Evolutionary conservation across 2,888 invertebrate species (phyloP).

Genomic region (Apamea crenata): DNA sequence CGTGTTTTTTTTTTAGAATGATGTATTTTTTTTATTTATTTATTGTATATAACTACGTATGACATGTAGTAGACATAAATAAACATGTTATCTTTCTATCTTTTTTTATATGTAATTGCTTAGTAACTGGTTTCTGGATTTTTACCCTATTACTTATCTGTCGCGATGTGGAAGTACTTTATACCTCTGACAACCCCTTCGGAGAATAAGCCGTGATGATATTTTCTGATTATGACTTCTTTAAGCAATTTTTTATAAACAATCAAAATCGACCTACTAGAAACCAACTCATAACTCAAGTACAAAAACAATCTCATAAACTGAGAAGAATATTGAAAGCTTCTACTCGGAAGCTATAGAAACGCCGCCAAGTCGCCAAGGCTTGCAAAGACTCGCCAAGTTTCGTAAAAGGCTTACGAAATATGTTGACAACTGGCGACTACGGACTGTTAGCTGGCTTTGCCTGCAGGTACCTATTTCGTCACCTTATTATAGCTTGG

Average conservation of each 20-base stretch:
- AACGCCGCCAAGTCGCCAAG: slow-evolving; percentile 19
- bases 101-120: not conserved
- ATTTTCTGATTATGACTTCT: not conserved
- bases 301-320: slow-evolving; percentile 25
- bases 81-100: not conserved
- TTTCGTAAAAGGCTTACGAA: slow-evolving; percentile 57
- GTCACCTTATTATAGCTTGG: slow-evolving; percentile 6
- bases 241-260: not conserved
- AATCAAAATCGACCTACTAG: not conserved
- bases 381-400: slow-evolving; percentile 23
- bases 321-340: slow-evolving; percentile 40
- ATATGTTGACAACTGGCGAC: slow-evolving; percentile 36
- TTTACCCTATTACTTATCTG: not conserved
- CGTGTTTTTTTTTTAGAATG: too few species aligned
- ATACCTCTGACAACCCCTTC: too few species aligned
- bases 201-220: too few species aligned
- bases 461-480: not conserved
- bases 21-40: too few species aligned
- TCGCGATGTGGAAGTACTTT: not conserved
- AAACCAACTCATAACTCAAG: not conserved
- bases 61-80: too few species aligned
- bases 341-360: slow-evolving; percentile 43
- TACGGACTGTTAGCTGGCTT: slow-evolving; percentile 11
- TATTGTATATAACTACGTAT: too few species aligned
- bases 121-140: not conserved